Conservation (phyloP, 2,888 invertebrate genomes). For the Conus canariensis region DNA sequence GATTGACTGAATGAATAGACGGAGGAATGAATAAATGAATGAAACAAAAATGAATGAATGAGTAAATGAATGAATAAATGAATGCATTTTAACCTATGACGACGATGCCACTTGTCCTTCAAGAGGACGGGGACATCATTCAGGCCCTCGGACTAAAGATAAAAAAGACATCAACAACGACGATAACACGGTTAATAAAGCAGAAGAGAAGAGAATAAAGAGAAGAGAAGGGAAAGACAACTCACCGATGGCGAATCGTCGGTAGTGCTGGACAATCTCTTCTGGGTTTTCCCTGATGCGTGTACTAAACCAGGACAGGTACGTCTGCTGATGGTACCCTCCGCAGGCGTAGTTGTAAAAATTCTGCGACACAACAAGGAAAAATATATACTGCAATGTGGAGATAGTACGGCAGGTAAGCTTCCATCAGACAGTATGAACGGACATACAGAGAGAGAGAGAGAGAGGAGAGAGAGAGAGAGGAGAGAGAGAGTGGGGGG, state of each 20-base stretch:
- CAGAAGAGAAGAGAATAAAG: not conserved
- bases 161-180: not conserved
- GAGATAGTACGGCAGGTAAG: not conserved
- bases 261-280: constrained; percentile 56
- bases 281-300: constrained; percentile 65
- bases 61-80: not conserved
- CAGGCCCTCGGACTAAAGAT: no score
- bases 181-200: not conserved
- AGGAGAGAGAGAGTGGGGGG: not conserved
- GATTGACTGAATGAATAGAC: no score
- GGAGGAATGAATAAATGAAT: not conserved
- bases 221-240: not conserved
- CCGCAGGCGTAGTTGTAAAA: constrained; percentile 70
- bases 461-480: not conserved
- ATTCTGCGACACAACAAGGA: constrained; percentile 56
- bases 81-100: not conserved
- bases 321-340: constrained; percentile 58
- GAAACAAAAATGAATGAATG: not conserved
- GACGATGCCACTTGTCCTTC: no score
- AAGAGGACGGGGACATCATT: no score
- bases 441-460: constrained; percentile 4
- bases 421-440: no score
- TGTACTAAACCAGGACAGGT: constrained; percentile 64
- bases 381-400: not conserved
- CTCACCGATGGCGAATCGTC: constrained; percentile 59